Percentiles rank a stretch among this genome's conserved stretches.
phyloP scores from a whole-genome alignment of 2,113 vertebrate species.

The Alectura lathami region DNA sequence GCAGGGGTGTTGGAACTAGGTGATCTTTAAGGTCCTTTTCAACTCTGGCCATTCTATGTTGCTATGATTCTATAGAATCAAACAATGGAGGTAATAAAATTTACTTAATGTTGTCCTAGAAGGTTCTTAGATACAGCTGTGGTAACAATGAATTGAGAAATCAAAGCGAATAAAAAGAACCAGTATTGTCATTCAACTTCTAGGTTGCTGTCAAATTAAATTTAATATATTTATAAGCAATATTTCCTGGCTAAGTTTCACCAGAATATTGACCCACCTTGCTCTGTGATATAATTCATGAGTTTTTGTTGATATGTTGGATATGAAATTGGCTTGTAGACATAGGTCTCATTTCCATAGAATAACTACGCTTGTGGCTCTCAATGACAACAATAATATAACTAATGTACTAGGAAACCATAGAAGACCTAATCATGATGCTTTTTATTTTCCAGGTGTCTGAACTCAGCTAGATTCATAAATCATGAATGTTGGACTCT shows the following conservation, averaged over 20 bases:
- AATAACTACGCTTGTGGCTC: background rate
- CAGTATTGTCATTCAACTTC: background rate
- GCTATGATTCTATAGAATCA: background rate
- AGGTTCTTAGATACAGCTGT: background rate
- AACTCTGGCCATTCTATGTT: no score
- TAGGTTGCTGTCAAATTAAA: background rate
- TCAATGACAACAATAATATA: slow-evolving; percentile 43
- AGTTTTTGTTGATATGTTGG: background rate
- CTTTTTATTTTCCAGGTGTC: slow-evolving; percentile 68
- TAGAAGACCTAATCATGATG: slow-evolving; percentile 15
- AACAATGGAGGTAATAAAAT: background rate
- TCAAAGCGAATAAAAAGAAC: background rate
- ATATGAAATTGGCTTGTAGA: background rate
- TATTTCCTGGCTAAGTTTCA: background rate
- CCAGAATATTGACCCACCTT: background rate
- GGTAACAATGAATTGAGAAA: background rate
- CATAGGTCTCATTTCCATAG: background rate
- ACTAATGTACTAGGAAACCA: slow-evolving; percentile 56
- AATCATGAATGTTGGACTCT: slow-evolving; percentile 49
- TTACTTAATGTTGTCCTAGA: background rate
- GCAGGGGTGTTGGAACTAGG: no score
- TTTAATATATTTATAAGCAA: background rate
- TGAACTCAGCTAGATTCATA: slow-evolving; percentile 56
- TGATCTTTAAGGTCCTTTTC: no score
- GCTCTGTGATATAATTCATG: background rate